phyloP scores from a whole-genome alignment of 2,113 vertebrate species.

The Cebus imitator region DNA sequence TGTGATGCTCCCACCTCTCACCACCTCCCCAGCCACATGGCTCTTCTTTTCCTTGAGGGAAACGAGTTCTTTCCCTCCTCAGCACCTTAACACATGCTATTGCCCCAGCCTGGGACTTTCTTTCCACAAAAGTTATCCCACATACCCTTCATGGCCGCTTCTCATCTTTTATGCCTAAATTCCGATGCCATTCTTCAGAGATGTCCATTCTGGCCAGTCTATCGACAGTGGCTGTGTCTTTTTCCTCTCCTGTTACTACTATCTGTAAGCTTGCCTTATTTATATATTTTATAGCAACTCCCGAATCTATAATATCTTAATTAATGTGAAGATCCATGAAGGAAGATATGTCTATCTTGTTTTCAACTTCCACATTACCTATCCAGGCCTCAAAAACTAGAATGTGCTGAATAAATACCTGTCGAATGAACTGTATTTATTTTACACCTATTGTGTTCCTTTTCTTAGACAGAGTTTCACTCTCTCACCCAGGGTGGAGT shows the following conservation, averaged over 20 bases:
- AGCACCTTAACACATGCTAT: not conserved
- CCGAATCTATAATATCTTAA: not conserved
- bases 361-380: not conserved
- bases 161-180: not conserved
- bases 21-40: not conserved
- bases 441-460: not conserved
- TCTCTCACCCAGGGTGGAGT: too few relatives aligned
- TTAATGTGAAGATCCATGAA: not conserved
- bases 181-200: not conserved
- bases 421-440: not conserved
- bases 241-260: not conserved
- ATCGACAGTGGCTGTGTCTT: not conserved
- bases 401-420: not conserved
- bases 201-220: not conserved
- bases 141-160: not conserved
- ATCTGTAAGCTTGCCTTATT: not conserved
- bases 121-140: not conserved
- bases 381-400: not conserved
- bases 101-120: not conserved
- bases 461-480: too few relatives aligned
- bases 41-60: not conserved
- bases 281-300: not conserved
- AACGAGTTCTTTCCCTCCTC: not conserved
- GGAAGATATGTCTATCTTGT: not conserved
- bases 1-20: not conserved